phyloP scores from a whole-genome alignment of 2,113 vertebrate species.

The Hiodon alosoides region DNA sequence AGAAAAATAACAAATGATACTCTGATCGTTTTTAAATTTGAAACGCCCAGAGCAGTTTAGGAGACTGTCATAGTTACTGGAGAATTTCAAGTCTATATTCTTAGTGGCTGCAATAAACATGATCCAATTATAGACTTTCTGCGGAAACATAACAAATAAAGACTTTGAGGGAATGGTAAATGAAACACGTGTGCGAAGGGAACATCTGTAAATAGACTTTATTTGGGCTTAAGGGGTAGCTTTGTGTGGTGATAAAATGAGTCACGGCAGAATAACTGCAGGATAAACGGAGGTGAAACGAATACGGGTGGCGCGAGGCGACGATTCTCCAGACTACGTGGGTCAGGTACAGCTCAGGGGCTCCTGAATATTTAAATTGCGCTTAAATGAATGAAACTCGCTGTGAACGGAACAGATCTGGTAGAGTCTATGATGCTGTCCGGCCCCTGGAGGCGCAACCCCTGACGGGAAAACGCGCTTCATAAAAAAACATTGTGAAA shows the following conservation, averaged over 20 bases:
- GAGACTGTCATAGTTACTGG: neutral
- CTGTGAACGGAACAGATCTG: too few relatives aligned
- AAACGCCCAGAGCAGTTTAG: slow-evolving; percentile 50
- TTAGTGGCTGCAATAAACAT: neutral
- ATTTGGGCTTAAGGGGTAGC: neutral
- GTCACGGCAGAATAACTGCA: neutral
- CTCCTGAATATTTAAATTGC: too few relatives aligned
- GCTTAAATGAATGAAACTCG: too few relatives aligned
- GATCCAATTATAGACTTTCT: too few relatives aligned
- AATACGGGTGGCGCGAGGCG: too few relatives aligned
- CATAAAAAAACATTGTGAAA: too few relatives aligned
- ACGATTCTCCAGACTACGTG: too few relatives aligned
- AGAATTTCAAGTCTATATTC: neutral
- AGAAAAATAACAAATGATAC: slow-evolving; percentile 59
- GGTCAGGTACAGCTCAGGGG: too few relatives aligned
- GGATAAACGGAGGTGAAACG: neutral
- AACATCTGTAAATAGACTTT: neutral
- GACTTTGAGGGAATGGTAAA: neutral
- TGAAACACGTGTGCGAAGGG: neutral
- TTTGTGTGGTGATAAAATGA: neutral
- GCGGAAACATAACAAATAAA: neutral
- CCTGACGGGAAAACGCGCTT: too few relatives aligned
- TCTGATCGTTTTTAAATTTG: slow-evolving; percentile 49
- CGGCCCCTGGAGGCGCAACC: too few relatives aligned
- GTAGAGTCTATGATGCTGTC: too few relatives aligned